Base-by-base conservation (phyloP, 2,113 vertebrate genomes). In the Pituophis catenifer region DNA sequence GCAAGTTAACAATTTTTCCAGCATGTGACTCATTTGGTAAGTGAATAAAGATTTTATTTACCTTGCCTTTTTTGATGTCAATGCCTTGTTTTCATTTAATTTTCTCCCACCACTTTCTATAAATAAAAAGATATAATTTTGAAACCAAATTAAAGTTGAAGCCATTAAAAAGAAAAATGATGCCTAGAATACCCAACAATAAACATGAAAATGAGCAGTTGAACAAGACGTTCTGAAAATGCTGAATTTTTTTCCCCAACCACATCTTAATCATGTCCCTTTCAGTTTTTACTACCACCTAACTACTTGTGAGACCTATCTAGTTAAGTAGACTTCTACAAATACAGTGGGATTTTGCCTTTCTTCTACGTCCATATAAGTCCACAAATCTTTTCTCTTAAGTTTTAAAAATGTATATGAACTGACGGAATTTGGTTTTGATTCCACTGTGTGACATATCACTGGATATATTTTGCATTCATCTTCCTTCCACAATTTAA, bases 61-160 rank as follows among this genome's bases (percentile, higher is more conserved):
- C 99, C 99, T 99, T 96, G 99, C 99, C 94, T 99, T 99, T 97
- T 99, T 99, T 29, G 99, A 98, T 12, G 99, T 99, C 97, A 99
- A 91, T 12, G 98, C 97, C 96, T 99, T 99, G 96, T 99, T 99
- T 97, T 99, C 99, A 90, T 99, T 99, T 50, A 99, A 96, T 94
- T 99, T 99, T 89, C 99, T 98, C 44, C 99, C 99, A 54, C 99
- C 99, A 0, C 99, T 98, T 97, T 99, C 99, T 99, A 90, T 11
- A 93, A 88, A 95, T 52, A 96, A 86, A 96, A 97, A 2, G 88
- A 92, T 91, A 33, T n/a, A 92, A 85, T 50, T 90, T 62, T n/a
- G 1, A 86, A 93, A 89, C 24, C 33, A 92, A 75, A 38, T 62
- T 86, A 93, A 90, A 17, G 5, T 52, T 58, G 65, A 38, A 52